Evolutionary conservation across 2,888 invertebrate species (phyloP), one percentile per base, ranked within the genome.

Genomic region (Stictocephala bisonia): DNA sequence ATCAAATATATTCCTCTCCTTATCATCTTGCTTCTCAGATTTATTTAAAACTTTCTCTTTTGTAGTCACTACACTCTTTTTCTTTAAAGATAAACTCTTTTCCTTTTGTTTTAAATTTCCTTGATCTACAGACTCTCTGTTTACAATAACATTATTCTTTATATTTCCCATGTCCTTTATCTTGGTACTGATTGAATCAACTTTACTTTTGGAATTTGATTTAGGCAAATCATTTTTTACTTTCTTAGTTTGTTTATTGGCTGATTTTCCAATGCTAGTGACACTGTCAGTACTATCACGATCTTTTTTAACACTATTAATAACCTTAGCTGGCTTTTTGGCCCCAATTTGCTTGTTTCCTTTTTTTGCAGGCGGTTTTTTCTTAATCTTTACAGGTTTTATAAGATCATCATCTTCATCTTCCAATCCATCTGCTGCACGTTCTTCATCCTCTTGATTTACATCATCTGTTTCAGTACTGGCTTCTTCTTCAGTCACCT

Each of bases 31-130:
- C 41, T 72, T 74, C 31, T 77, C 75, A 40, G 53, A 50, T 35
- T 48, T 58, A 22, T 73, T 13, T 24, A 74, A 80, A 31, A 78
- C 77, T 75, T 79, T 80, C 69, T 80, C 79, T 58, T 75, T 72
- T 7, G 76, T 74, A 22, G 20, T 73, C 71, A 73, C 73, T 9
- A 9, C 6, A 11, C 7, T 15, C 76, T 77, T 77, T 71, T 77
- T 73, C 73, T 76, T 75, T 76, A 70, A 78, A 77, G 58, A 75
- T 66, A 35, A 77, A 74, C 72, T 78, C 69, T 64, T 76, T 50
- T 77, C 76, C 80, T 69, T 79, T 79, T 51, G 77, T 78, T 44
- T 75, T 53, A 72, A 76, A 77, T n/a, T 67, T 69, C 7, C 56
- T 69, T 11, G 56, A 40, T 53, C 58, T 22, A 53, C 64, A 22